These are phyloP conservation scores for Aix galericulata DNA, from an alignment of 2,113 vertebrate genomes.

Conservation along the genomic window DNA sequence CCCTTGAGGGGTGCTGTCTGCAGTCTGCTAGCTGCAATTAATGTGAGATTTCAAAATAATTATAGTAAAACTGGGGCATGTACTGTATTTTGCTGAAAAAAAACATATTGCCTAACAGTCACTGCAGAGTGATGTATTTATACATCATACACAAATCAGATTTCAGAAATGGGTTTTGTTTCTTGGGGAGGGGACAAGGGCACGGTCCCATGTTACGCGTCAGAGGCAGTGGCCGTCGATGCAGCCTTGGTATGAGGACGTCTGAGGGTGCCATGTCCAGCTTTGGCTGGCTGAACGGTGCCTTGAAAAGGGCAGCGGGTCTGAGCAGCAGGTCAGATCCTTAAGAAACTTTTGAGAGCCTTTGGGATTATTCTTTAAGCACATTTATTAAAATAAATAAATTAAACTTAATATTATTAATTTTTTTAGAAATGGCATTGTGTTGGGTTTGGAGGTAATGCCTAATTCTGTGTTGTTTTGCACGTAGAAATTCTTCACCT, in stretches of 20 bases:
- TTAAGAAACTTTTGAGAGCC: not conserved
- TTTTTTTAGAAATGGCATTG: not conserved
- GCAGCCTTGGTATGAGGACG: not conserved
- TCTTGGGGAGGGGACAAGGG: not conserved
- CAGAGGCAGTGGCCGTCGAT: accelerated
- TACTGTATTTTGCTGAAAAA: not conserved
- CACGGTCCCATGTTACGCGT: not conserved
- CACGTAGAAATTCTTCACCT: not conserved
- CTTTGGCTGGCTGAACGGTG: not conserved
- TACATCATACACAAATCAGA: not conserved
- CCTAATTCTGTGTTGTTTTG: not conserved
- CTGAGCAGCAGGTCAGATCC: not conserved
- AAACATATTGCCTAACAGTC: not conserved
- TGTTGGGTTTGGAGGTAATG: not conserved
- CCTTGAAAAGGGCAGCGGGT: not conserved
- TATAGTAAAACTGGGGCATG: accelerated
- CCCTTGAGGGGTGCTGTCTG: not conserved
- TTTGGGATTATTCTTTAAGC: not conserved
- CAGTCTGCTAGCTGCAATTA: not conserved
- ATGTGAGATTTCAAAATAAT: not conserved
- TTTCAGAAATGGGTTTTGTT: not conserved
- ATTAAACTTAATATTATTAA: not conserved
- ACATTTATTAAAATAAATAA: not conserved
- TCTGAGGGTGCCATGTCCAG: accelerated
- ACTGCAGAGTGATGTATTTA: not conserved